Evolutionary conservation across 2,113 vertebrate genomes (phyloP), one percentile per base, ranked within the genome.

Genomic region (Platycercus adscitus): DNA sequence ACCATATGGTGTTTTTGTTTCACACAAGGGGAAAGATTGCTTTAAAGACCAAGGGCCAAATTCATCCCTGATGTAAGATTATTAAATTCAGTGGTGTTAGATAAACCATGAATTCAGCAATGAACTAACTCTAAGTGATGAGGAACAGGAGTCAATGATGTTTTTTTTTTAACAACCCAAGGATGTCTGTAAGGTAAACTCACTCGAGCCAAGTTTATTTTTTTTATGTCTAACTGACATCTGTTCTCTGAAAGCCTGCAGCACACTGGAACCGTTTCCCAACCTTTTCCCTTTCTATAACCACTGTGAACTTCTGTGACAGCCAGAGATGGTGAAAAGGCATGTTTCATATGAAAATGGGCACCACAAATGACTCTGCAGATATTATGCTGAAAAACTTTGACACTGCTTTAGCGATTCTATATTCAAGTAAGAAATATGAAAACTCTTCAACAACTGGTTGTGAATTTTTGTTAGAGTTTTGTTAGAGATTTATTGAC

Each of bases 1-100:
- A 83, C 97, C 95, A 97, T 95, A 97, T 97, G 96, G 88, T 94
- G 88, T 78, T 96, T 94, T 95, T 91, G 58, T 93, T 94, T 86
- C 79, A 82, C 91, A 91, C 94, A 81, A 90, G 87, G 61, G 95
- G 65, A 90, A 93, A 88, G n/a, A 81, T 39, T 89, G 69, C 41
- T 86, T 92, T 81, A 94, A 94, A 95, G 88, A 93, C 72, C 61
- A 76, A 94, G 80, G 80, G 33, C 56, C 9, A 3, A 93, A 96
- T 90, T 95, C 65, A 49, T 84, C 39, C 52, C 79, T 69, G 11
- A 72, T 76, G 50, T 81, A 93, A 71, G 46, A 29, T 70, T 85
- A 63, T 82, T 81, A 88, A 91, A 77, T 61, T 92, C 79, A 53
- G 58, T 41, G 63, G 64, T 75, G 56, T 90, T 88, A 83, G 69